phyloP scores from a whole-genome alignment of 2,113 vertebrate genomes.

The Cyprinodon brontotheroides region DNA sequence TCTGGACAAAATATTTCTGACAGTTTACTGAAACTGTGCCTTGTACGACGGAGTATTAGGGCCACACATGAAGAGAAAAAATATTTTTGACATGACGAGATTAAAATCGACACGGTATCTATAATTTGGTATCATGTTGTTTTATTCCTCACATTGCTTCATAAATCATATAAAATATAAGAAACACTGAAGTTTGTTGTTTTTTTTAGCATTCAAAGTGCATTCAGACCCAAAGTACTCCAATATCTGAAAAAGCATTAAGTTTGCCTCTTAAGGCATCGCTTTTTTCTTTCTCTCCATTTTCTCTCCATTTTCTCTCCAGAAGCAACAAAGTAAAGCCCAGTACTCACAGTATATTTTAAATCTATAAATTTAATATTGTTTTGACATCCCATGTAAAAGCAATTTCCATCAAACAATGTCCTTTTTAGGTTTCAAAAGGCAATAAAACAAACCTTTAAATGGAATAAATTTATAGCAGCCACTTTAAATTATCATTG shows the following conservation, averaged over 20 bases:
- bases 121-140: neutral
- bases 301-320: constrained; percentile 49
- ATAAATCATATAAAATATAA: too few relatives aligned
- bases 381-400: constrained; percentile 39
- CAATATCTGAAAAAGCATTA: constrained; percentile 1
- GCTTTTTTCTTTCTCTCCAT: constrained; percentile 50
- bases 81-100: too few relatives aligned
- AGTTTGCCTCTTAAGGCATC: neutral
- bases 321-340: constrained; percentile 43
- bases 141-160: neutral
- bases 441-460: constrained; percentile 38
- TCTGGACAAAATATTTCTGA: neutral
- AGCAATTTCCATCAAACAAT: constrained; percentile 50
- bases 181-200: too few relatives aligned
- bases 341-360: constrained; percentile 50
- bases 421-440: constrained; percentile 28
- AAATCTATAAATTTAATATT: constrained; percentile 62
- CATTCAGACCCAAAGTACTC: too few relatives aligned
- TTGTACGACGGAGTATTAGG: neutral
- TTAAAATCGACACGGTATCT: too few relatives aligned
- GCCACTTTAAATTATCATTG: too few relatives aligned
- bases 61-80: too few relatives aligned
- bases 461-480: constrained; percentile 16
- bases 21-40: neutral
- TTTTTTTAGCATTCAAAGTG: too few relatives aligned